phyloP scores from a whole-genome alignment of 1,140 invertebrate genomes.

The Scylla paramamosain region DNA sequence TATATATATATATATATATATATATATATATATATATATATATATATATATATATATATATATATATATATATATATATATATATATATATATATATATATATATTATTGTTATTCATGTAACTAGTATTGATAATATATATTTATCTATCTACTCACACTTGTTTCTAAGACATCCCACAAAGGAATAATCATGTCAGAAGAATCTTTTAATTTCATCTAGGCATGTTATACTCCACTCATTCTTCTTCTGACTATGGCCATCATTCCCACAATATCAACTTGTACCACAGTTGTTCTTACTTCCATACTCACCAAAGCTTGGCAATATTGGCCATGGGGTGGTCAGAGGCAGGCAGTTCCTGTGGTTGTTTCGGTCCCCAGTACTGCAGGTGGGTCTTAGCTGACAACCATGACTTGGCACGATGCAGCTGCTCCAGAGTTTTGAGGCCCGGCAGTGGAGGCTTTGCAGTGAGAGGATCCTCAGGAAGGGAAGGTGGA shows the following conservation, averaged over 20 bases:
- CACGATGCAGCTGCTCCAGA: constrained; percentile 59
- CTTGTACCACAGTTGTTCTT: neutral
- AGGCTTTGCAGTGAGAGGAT: neutral
- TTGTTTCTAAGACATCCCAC: too few relatives aligned
- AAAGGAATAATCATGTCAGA: too few relatives aligned
- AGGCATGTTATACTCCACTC: too few relatives aligned
- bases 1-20: too few relatives aligned
- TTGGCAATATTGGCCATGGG: constrained; percentile 57
- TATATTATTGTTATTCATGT: too few relatives aligned
- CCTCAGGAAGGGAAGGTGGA: neutral
- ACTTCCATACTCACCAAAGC: constrained; percentile 37
- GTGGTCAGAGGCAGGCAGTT: constrained; percentile 48
- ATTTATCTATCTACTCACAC: too few relatives aligned
- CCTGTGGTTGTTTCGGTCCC: constrained; percentile 39
- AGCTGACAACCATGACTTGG: constrained; percentile 57
- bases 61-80: too few relatives aligned
- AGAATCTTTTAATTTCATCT: too few relatives aligned
- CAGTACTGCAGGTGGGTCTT: constrained; percentile 65
- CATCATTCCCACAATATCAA: neutral
- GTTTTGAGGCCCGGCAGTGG: neutral
- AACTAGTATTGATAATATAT: too few relatives aligned
- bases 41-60: too few relatives aligned
- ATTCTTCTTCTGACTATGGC: neutral
- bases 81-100: too few relatives aligned
- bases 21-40: too few relatives aligned